Evolutionary conservation across 2,888 invertebrate species (phyloP), one percentile per base, ranked within the genome.

Genomic region (Cryptosula pallasiana): DNA sequence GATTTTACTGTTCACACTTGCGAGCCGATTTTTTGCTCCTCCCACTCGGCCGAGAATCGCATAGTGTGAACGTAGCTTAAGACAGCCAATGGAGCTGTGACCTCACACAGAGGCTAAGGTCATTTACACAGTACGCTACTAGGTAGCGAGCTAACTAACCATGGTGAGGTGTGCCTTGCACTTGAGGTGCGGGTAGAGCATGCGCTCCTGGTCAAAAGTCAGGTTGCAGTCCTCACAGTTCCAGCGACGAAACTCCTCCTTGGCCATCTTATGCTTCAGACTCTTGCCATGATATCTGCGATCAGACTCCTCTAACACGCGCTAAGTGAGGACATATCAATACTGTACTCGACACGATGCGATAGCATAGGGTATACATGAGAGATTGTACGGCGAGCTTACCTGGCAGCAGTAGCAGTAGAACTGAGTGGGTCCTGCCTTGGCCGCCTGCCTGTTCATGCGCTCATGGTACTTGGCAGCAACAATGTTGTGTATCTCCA

Each of bases 361-460:
- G 45, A 45, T 13, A n/a, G n/a, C n/a, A n/a, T n/a, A n/a, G n/a
- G n/a, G n/a, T n/a, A n/a, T n/a, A n/a, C n/a, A n/a, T n/a, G n/a
- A n/a, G n/a, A n/a, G n/a, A n/a, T n/a, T n/a, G n/a, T n/a, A n/a
- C n/a, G 25, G n/a, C 2, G 16, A 20, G 32, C 63, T 63, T 34
- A 63, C 63, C 25, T 63, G 16, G 27, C 63, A 63, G n/a, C 63
- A 63, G 34, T 32, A 63, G 63, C 63, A 63, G 63, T 63, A 63
- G 63, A 63, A 63, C 34, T 63, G 63, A 27, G 25, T 32, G 13
- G 20, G 25, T 63, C 63, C 32, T 63, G 63, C 63, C 27, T 63
- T 32, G 16, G 63, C 27, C n/a, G 63, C 63, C 63, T 63, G 13
- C 32, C 3, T 27, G 3, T 20, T 27, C 63, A 63, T 63, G 5